phyloP scores from a whole-genome alignment of 2,113 vertebrate genomes.

The Mesitornis unicolor region DNA sequence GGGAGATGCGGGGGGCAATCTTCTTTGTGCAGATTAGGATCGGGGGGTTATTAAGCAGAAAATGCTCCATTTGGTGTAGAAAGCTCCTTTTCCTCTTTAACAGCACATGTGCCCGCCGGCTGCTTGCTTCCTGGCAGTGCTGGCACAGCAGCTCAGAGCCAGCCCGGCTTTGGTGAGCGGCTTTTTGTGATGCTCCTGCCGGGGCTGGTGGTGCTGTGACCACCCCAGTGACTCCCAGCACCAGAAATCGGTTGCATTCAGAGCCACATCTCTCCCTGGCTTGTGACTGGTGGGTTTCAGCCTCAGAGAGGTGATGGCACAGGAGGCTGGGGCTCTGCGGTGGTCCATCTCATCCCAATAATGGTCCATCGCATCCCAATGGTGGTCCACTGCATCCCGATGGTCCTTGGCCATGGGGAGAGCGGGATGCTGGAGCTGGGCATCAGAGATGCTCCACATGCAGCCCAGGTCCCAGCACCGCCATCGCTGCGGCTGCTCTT shows the following conservation, averaged over 20 bases:
- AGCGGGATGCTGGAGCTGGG: rapidly evolving
- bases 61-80: constrained; percentile 27
- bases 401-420: not conserved
- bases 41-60: constrained; percentile 38
- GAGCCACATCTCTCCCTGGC: not conserved
- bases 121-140: not conserved
- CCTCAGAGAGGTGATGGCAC: not conserved
- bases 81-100: constrained; percentile 10
- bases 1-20: not conserved
- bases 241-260: not conserved
- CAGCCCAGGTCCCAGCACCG: not conserved
- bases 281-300: rapidly evolving
- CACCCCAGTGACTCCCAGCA: not conserved
- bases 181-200: not conserved
- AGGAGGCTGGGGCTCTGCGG: rapidly evolving
- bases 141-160: not conserved
- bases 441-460: not conserved
- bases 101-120: not conserved
- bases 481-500: not conserved
- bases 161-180: not conserved
- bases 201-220: not conserved
- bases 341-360: rapidly evolving
- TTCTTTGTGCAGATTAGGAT: constrained; percentile 32
- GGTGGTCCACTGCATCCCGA: rapidly evolving
- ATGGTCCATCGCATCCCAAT: too few relatives aligned